These are phyloP conservation scores for Brachionus paranguensis DNA, from an alignment of 1,140 invertebrate species.

Conservation along the genomic window DNA sequence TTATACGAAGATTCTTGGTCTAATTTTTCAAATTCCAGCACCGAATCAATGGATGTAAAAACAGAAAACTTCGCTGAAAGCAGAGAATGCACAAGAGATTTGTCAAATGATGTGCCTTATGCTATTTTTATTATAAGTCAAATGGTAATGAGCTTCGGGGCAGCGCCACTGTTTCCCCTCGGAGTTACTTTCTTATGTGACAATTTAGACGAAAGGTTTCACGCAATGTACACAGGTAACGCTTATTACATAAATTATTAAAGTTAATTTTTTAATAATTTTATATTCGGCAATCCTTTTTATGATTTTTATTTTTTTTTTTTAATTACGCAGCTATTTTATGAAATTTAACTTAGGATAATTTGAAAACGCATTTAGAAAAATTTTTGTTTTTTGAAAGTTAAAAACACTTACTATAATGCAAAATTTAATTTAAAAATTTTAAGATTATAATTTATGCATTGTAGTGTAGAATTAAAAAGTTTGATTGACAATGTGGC, in stretches of 20 bases:
- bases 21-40: neutral
- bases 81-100: slow-evolving; percentile 31
- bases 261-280: too few species aligned
- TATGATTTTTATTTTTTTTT: too few species aligned
- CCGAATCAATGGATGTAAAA: neutral
- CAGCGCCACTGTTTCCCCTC: slow-evolving; percentile 45
- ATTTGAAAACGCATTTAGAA: too few species aligned
- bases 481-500: too few species aligned
- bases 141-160: slow-evolving; percentile 45
- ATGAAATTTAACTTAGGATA: too few species aligned
- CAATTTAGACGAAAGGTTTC: slow-evolving; percentile 43
- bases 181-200: slow-evolving; percentile 47
- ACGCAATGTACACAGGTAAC: slow-evolving; percentile 45
- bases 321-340: too few species aligned
- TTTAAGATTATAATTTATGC: too few species aligned
- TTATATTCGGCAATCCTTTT: too few species aligned
- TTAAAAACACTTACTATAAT: too few species aligned
- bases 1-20: neutral
- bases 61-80: neutral
- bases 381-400: too few species aligned
- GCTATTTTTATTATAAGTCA: slow-evolving; percentile 44
- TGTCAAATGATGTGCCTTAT: slow-evolving; percentile 8
- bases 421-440: too few species aligned
- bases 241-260: neutral
- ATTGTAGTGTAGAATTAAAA: too few species aligned